A percentile compares a stretch with the other conserved stretches of the same genome.
Conservation (phyloP, 1,140 invertebrate species). For the Geopemphigus sp. region DNA sequence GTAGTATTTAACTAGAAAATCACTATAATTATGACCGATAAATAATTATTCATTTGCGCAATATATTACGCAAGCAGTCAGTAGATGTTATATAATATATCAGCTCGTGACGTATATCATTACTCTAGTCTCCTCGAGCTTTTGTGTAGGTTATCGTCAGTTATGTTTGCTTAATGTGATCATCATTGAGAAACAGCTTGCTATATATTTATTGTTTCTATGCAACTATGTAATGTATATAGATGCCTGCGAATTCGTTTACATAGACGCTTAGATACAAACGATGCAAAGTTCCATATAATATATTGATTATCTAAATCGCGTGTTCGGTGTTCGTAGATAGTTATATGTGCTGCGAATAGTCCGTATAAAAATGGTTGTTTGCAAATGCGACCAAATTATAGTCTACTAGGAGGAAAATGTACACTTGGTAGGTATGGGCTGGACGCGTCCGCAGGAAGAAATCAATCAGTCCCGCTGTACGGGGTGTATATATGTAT, state of each 20-base stretch:
- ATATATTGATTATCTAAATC: neutral
- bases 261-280: neutral
- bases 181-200: neutral
- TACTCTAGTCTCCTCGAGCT: neutral
- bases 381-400: neutral
- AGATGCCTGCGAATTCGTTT: neutral
- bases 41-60: neutral
- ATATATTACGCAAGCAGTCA: too few species aligned
- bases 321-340: too few species aligned
- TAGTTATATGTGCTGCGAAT: neutral
- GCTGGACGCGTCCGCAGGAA: neutral
- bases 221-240: neutral
- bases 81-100: too few species aligned
- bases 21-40: too few species aligned
- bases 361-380: neutral
- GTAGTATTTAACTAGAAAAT: too few species aligned
- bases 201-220: neutral
- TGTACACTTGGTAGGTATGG: neutral
- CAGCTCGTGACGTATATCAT: too few species aligned
- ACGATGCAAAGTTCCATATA: neutral
- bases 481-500: neutral
- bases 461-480: constrained; percentile 2
- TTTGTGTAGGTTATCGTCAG: neutral
- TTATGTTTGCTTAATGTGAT: too few species aligned
- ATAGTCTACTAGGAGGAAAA: neutral